A percentile compares a stretch with the other conserved stretches of the same genome.
phyloP scores from a whole-genome alignment of 2,113 vertebrate species.

The Danionella cerebrum region DNA sequence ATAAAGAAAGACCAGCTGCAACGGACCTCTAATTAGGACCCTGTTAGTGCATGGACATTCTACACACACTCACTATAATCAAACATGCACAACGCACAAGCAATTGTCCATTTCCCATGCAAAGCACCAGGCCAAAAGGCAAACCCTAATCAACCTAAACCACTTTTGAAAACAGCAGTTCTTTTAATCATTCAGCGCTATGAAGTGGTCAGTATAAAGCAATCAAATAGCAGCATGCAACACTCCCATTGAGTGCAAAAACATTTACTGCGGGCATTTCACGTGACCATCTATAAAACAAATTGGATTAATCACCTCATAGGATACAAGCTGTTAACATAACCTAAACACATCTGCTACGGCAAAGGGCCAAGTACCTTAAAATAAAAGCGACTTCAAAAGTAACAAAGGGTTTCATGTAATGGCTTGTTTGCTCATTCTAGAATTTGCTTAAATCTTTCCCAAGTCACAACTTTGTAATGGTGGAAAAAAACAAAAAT shows the following conservation, averaged over 20 bases:
- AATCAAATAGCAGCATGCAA: background rate
- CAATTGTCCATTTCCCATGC: background rate
- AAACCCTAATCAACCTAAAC: constrained; percentile 4
- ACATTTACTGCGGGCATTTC: background rate
- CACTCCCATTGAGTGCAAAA: background rate
- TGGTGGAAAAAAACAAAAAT: background rate
- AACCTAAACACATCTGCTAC: background rate
- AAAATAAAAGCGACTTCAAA: background rate
- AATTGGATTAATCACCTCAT: background rate
- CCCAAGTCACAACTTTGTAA: background rate
- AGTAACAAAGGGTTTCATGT: background rate
- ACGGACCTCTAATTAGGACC: constrained; percentile 40
- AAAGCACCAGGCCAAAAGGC: background rate
- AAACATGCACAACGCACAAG: background rate
- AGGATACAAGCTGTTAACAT: background rate
- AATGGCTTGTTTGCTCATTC: background rate
- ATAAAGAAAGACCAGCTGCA: constrained; percentile 56
- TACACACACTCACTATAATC: constrained; percentile 3
- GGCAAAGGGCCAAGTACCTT: background rate
- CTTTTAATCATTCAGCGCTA: constrained; percentile 8
- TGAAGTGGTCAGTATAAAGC: constrained; percentile 15
- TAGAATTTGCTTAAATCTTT: background rate
- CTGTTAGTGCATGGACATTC: constrained; percentile 38
- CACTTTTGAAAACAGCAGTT: constrained; percentile 1
- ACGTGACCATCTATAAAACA: background rate